A percentile compares a stretch with the other conserved stretches of the same genome.
Evolutionary conservation across 2,888 invertebrate genomes (phyloP).

Genomic region (Himalopsyche tibetana): DNA sequence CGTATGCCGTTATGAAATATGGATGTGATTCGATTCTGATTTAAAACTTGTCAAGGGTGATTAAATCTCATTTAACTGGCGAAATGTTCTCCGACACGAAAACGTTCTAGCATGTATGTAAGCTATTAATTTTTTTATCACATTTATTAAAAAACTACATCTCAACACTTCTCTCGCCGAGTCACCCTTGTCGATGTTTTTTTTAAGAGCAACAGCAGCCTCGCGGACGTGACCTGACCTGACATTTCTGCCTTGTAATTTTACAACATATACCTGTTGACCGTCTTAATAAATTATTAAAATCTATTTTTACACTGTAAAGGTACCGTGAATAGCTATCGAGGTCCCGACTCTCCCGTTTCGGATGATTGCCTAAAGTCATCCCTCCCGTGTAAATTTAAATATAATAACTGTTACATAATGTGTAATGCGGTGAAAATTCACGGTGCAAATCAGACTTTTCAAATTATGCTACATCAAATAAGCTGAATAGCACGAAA

Average conservation of each 20-base stretch:
- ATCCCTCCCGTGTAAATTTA: background rate
- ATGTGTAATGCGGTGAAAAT: background rate
- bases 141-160: too few relatives aligned
- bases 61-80: background rate
- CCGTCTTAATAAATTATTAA: background rate
- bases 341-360: background rate
- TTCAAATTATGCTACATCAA: too few relatives aligned
- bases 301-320: slow-evolving; percentile 8
- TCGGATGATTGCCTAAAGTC: background rate
- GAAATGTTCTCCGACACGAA: too few relatives aligned
- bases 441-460: too few relatives aligned
- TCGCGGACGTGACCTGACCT: slow-evolving; percentile 31
- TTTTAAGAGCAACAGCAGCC: background rate
- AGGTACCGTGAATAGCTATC: background rate
- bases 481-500: too few relatives aligned
- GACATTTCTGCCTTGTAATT: slow-evolving; percentile 24
- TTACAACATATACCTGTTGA: background rate
- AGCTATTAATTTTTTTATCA: too few relatives aligned
- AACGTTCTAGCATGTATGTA: too few relatives aligned
- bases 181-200: background rate
- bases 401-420: background rate
- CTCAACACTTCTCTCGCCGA: too few relatives aligned
- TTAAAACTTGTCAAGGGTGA: slow-evolving; percentile 5
- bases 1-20: background rate
- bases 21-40: background rate